A percentile compares a stretch with the other conserved stretches of the same genome.
These are phyloP conservation scores for Hestina assimilis DNA, from an alignment of 1,140 invertebrate genomes.

Conservation along the genomic window DNA sequence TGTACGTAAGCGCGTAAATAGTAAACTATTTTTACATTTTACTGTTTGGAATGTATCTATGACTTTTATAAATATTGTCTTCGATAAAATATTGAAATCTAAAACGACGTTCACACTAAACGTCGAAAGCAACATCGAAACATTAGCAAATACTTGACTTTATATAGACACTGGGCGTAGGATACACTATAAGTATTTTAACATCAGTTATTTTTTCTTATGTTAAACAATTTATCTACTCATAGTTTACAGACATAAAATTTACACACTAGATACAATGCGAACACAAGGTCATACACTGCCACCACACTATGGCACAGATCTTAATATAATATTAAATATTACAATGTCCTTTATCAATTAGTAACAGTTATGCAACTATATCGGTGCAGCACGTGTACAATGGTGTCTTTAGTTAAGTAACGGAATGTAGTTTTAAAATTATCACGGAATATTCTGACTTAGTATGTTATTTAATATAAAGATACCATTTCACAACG, in stretches of 20 bases:
- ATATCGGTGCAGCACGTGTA: constrained; percentile 1
- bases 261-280: constrained; percentile 63
- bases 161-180: constrained; percentile 54
- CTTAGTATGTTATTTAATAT: constrained; percentile 14
- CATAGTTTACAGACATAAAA: constrained; percentile 68
- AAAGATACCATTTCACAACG: constrained; percentile 36
- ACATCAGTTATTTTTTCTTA: constrained; percentile 56
- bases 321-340: constrained; percentile 63
- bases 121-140: constrained; percentile 35
- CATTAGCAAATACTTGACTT: constrained; percentile 37
- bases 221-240: constrained; percentile 62
- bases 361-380: constrained; percentile 4
- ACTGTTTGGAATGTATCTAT: constrained; percentile 64
- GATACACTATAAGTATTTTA: constrained; percentile 48
- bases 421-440: constrained; percentile 3
- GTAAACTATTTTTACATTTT: constrained; percentile 37
- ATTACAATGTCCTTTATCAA: constrained; percentile 54
- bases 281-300: constrained; percentile 63
- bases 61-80: constrained; percentile 46
- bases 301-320: constrained; percentile 75
- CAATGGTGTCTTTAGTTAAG: constrained; percentile 10
- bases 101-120: constrained; percentile 44
- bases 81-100: constrained; percentile 52
- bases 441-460: background rate
- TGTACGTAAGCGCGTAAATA: constrained; percentile 66